These are phyloP conservation scores for Chaenogobius annularis DNA, from an alignment of 2,113 vertebrate species.

Conservation along the genomic window DNA sequence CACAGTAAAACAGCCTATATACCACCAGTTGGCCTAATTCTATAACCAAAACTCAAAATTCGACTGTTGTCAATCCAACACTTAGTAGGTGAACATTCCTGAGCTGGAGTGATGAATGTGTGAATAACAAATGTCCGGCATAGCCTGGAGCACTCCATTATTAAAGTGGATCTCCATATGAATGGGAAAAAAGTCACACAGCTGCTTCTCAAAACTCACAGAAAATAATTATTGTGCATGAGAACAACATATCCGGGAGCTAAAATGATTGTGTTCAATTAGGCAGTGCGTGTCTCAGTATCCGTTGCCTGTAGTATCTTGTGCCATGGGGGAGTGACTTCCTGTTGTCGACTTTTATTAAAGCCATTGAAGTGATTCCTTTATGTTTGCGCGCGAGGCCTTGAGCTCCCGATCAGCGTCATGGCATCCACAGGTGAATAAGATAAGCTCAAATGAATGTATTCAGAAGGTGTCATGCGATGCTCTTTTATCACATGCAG, in stretches of 20 bases:
- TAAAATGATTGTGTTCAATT: not conserved
- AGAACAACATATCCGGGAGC: not conserved
- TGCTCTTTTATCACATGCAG: constrained; percentile 47
- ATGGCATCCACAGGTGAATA: constrained; percentile 43
- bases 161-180: constrained; percentile 43
- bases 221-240: not conserved
- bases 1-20: too few species aligned
- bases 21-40: too few species aligned
- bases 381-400: constrained; percentile 25
- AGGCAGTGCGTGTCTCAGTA: constrained; percentile 5
- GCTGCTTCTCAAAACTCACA: not conserved
- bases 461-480: constrained; percentile 48
- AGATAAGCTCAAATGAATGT: constrained; percentile 25
- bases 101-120: constrained; percentile 22
- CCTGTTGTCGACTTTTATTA: constrained; percentile 5
- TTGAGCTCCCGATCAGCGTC: constrained; percentile 40
- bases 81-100: constrained; percentile 11
- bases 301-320: not conserved
- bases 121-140: constrained; percentile 53
- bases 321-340: constrained; percentile 15
- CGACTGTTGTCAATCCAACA: too few species aligned
- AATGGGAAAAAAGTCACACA: constrained; percentile 8
- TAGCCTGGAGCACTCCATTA: constrained; percentile 44
- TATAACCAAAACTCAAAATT: too few species aligned
- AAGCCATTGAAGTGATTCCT: constrained; percentile 20